Evolutionary conservation across 2,797 vertebrate genomes (phyloP), one percentile per base, ranked within the genome.

Genomic region (Rhinogobio ventralis): DNA sequence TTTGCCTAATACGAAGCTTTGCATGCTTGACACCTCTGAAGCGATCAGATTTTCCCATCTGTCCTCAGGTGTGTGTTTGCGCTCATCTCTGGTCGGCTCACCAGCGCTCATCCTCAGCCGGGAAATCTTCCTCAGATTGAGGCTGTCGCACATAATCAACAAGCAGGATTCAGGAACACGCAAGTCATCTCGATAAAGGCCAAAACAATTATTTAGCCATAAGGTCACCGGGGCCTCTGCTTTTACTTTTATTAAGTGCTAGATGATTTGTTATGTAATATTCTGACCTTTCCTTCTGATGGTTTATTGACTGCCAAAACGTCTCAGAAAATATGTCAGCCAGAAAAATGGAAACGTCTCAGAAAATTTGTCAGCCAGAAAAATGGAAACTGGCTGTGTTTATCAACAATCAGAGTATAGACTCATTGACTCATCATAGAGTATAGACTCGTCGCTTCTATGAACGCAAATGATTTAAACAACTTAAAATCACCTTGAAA

Each of bases 161-260:
- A 20, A 46, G 64, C 76, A 30, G 46, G 83, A 93, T 94, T 93
- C 89, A 83, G 86, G 85, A 86, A 92, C 93, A 94, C 83, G 90
- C 81, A 60, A 89, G 88, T 84, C 77, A 90, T 92, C 88, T 90
- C 49, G 9, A 86, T 85, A 90, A 89, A 85, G 67, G 79, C 82
- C 82, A 84, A 76, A 89, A 84, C 88, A 90, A 88, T 95, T 91
- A 92, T 68, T 75, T 67, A 49, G 33, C 79, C 42, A 51, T 71
- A 55, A 68, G 82, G 25, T 81, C 82, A 77, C 42, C 1, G 19
- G 39, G 33, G 53, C 30, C 51, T 81, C 66, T 78, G 46, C 36
- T 25, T 30, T 79, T 55, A 82, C 33, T 7, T 25, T 85, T 78
- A 86, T 88, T 60, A 86, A 75, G 78, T 62, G 83, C n/a, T 42